Conservation (phyloP, 2,797 vertebrate species). For the Echeneis naucrates region DNA sequence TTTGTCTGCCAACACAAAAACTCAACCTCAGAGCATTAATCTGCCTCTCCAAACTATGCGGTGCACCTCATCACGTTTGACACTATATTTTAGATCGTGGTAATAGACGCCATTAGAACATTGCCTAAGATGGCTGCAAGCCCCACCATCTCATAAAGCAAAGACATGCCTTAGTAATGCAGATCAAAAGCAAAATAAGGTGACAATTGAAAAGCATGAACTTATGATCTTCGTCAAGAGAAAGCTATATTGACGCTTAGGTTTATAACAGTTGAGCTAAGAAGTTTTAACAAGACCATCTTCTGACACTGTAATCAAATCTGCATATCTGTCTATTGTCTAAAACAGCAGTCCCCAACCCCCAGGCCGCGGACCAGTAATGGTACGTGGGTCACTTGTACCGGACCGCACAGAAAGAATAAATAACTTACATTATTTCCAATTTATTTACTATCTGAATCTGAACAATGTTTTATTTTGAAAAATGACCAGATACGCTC, state of each 20-base stretch:
- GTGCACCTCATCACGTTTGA: constrained; percentile 9
- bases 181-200: constrained; percentile 8
- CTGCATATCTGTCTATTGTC: background rate
- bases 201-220: constrained; percentile 13
- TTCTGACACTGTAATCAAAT: background rate
- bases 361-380: too few relatives aligned
- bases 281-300: background rate
- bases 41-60: background rate
- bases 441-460: too few relatives aligned
- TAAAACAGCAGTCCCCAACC: too few relatives aligned
- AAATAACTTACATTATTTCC: too few relatives aligned
- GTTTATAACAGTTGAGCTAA: background rate
- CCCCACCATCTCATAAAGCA: constrained; percentile 3
- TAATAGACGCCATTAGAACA: constrained; percentile 9
- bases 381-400: too few relatives aligned
- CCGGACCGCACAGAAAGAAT: too few relatives aligned
- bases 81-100: background rate
- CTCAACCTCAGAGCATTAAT: background rate
- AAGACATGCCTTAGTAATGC: constrained; percentile 9
- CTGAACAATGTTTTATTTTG: too few relatives aligned
- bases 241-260: constrained; percentile 6
- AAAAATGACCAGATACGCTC: too few relatives aligned
- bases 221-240: background rate
- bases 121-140: background rate
- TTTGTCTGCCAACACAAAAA: background rate